phyloP scores from a whole-genome alignment of 2,113 vertebrate genomes.

The Gnathonemus longibarbis region DNA sequence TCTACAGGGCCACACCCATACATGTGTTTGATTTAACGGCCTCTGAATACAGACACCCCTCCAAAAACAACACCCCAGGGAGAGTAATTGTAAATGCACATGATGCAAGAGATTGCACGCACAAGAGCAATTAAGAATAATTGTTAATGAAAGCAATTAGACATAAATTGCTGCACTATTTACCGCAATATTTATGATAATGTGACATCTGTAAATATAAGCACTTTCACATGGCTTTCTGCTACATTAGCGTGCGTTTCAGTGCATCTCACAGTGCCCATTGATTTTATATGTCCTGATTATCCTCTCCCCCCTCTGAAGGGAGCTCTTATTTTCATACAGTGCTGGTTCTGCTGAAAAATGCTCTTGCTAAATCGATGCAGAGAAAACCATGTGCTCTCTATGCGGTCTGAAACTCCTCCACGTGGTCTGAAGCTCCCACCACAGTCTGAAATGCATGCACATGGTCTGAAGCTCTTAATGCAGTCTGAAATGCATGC shows the following conservation, averaged over 20 bases:
- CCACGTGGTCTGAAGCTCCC: background rate
- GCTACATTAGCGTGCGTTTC: background rate
- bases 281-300: background rate
- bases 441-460: background rate
- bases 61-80: background rate
- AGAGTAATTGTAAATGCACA: background rate
- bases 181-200: background rate
- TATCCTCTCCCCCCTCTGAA: background rate
- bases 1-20: background rate
- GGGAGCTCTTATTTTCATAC: background rate
- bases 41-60: background rate
- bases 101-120: background rate
- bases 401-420: background rate
- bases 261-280: background rate
- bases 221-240: background rate
- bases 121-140: background rate
- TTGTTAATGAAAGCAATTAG: background rate
- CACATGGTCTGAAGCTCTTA: background rate
- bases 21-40: background rate
- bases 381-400: background rate
- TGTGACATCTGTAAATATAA: background rate
- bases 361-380: background rate
- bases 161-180: background rate
- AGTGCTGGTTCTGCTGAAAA: background rate
- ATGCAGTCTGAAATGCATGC: background rate